phyloP scores from a whole-genome alignment of 64 coral and sea anemone species.

The Montipora foliosa region DNA sequence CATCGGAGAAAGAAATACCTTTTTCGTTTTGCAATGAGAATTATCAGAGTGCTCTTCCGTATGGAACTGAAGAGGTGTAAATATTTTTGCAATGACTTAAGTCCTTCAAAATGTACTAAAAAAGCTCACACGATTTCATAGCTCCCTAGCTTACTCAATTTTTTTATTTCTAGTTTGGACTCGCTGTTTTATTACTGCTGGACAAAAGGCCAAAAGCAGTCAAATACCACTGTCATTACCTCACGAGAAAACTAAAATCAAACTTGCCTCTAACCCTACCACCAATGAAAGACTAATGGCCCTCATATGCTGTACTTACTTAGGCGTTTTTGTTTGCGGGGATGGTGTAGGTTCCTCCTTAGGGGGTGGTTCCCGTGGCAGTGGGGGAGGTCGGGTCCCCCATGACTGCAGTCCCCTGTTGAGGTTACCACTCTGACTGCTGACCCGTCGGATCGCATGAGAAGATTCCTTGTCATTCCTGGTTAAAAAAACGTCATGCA shows the following conservation, averaged over 20 bases:
- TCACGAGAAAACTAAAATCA: neutral
- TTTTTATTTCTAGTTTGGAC: no score
- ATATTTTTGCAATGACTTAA: no score
- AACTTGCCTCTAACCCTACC: neutral
- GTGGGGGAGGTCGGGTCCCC: conserved; percentile 40
- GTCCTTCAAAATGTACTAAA: no score
- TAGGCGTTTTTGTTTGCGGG: conserved; percentile 22
- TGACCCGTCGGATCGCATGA: conserved; percentile 22
- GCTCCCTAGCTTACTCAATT: no score
- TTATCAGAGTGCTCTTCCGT: neutral
- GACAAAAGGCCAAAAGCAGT: neutral
- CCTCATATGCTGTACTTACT: neutral
- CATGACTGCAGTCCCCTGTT: conserved; percentile 42
- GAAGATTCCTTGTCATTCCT: conserved; percentile 17
- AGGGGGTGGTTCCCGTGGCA: conserved; percentile 29
- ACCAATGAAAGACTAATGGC: neutral
- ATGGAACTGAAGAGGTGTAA: no score
- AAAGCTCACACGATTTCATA: no score
- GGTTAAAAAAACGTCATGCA: neutral
- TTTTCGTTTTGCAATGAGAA: neutral
- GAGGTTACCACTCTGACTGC: conserved; percentile 32
- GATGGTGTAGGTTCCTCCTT: conserved; percentile 18
- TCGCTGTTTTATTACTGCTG: neutral
- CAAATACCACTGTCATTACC: no score
- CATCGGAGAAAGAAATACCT: neutral